phyloP scores from a whole-genome alignment of 2,113 vertebrate genomes.

The Cervus canadensis region DNA sequence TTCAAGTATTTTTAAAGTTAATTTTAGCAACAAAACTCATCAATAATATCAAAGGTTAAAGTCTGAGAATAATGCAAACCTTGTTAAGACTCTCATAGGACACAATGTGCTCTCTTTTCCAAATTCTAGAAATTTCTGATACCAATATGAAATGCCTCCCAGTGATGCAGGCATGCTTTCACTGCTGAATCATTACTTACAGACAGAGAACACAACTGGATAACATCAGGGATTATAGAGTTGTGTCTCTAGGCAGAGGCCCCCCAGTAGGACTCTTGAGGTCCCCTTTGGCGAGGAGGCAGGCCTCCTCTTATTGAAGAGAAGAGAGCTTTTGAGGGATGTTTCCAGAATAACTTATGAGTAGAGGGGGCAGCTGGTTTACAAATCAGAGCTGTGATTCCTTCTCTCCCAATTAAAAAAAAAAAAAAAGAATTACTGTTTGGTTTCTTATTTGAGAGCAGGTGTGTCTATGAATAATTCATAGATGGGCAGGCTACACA shows the following conservation, averaged over 20 bases:
- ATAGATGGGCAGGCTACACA: neutral
- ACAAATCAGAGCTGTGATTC: slow-evolving; percentile 19
- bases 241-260: neutral
- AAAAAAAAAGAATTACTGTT: slow-evolving; percentile 31
- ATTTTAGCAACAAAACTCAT: slow-evolving; percentile 33
- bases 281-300: neutral
- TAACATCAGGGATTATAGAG: neutral
- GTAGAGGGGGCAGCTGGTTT: neutral
- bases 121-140: neutral
- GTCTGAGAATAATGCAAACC: neutral
- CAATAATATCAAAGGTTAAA: slow-evolving; percentile 19
- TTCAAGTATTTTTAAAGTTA: neutral
- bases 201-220: neutral
- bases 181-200: neutral
- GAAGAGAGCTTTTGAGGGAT: neutral
- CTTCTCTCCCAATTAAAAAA: neutral
- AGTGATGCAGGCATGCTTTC: neutral
- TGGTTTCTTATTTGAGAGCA: slow-evolving; percentile 50
- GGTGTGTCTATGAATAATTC: slow-evolving; percentile 53
- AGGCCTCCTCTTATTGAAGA: neutral
- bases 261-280: neutral
- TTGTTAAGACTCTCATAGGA: neutral
- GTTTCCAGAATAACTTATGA: neutral
- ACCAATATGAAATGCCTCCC: neutral
- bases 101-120: neutral